A percentile compares a stretch with the other conserved stretches of the same genome.
Evolutionary conservation across 2,113 vertebrate genomes (phyloP).

Genomic region (Macrotis lagotis): DNA sequence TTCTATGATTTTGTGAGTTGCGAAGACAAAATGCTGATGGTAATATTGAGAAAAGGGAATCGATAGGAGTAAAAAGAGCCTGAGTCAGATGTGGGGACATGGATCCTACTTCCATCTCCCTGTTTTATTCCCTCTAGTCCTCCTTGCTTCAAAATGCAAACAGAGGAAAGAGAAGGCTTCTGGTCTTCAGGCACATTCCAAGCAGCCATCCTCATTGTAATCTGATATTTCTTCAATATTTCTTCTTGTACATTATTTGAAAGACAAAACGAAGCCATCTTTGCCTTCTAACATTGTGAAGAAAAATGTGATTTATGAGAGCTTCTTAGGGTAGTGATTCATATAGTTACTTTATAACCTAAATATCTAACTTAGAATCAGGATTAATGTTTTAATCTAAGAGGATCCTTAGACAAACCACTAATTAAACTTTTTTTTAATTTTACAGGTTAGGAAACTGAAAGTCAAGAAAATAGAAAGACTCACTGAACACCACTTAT

Average conservation of each 20-base stretch:
- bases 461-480: background rate
- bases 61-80: background rate
- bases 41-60: background rate
- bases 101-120: background rate
- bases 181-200: background rate
- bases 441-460: background rate
- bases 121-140: background rate
- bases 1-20: background rate
- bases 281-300: background rate
- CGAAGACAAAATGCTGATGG: background rate
- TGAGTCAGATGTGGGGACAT: background rate
- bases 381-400: background rate
- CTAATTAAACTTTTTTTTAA: background rate
- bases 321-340: background rate
- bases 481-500: background rate
- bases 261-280: background rate
- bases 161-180: background rate
- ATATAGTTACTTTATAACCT: background rate
- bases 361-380: background rate
- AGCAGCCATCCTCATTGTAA: background rate
- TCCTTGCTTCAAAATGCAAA: background rate
- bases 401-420: background rate
- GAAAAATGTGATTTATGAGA: background rate
- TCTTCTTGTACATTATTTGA: background rate
- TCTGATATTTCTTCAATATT: background rate